phyloP scores from a whole-genome alignment of 1,140 invertebrate species.

The Notospermus geniculatus region DNA sequence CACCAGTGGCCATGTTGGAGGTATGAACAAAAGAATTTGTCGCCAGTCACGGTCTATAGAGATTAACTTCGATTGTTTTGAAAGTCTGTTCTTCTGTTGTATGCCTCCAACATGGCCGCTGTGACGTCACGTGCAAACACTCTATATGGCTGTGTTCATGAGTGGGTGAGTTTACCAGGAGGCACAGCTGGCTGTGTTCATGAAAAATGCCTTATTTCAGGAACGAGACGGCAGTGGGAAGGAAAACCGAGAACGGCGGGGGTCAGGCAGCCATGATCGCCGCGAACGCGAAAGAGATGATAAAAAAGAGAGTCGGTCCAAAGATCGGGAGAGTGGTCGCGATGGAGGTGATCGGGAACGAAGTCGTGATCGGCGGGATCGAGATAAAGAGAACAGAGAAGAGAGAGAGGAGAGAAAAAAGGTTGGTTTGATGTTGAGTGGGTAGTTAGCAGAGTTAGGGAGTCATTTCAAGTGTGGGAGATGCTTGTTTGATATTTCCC shows the following conservation, averaged over 20 bases:
- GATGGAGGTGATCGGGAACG: slow-evolving; percentile 10
- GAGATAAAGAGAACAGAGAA: slow-evolving; percentile 15
- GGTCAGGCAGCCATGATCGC: slow-evolving; percentile 11
- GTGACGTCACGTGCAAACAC: no score
- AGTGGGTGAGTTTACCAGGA: no score
- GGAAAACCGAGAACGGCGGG: neutral
- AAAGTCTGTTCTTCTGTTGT: no score
- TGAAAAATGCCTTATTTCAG: neutral
- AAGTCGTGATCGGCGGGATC: slow-evolving; percentile 5
- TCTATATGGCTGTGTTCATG: no score
- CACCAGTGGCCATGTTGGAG: no score
- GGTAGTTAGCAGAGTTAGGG: slow-evolving; percentile 2
- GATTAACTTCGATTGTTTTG: no score
- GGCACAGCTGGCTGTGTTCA: no score
- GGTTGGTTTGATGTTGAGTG: slow-evolving; percentile 11
- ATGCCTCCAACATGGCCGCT: no score
- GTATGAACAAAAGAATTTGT: no score
- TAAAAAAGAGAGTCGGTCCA: neutral
- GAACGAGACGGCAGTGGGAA: slow-evolving; percentile 15
- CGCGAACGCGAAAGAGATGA: slow-evolving; percentile 12
- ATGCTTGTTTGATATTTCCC: no score
- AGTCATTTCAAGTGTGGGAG: neutral
- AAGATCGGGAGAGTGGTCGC: slow-evolving; percentile 5
- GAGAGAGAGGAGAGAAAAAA: slow-evolving; percentile 16
- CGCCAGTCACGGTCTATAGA: no score